These are phyloP conservation scores for Gasterosteus aculeatus DNA, from an alignment of 2,113 vertebrate species.

Conservation along the genomic window DNA sequence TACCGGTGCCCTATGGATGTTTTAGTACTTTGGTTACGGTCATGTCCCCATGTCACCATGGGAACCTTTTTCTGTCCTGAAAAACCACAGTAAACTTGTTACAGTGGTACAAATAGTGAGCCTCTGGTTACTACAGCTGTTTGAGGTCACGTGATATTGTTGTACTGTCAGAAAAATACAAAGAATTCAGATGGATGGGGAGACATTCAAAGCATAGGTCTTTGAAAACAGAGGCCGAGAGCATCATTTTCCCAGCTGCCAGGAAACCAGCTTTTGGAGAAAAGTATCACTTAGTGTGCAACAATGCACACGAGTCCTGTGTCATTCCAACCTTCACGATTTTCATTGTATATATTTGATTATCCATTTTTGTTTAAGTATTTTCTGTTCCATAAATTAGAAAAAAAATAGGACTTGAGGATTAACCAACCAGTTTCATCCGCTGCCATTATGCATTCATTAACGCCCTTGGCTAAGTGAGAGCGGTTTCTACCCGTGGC, in stretches of 20 bases:
- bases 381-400: not conserved
- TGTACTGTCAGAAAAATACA: not conserved
- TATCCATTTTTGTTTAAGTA: not conserved
- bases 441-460: constrained; percentile 46
- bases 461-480: constrained; percentile 36
- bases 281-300: not conserved
- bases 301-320: not conserved
- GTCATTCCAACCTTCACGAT: not conserved
- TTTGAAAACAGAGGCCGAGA: not conserved
- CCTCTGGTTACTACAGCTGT: not conserved
- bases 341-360: not conserved
- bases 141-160: not conserved
- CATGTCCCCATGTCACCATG: not conserved
- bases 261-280: not conserved
- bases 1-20: not conserved
- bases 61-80: not conserved
- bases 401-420: not conserved
- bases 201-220: not conserved
- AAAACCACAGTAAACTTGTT: not conserved
- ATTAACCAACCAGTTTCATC: constrained; percentile 4
- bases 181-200: not conserved
- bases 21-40: not conserved
- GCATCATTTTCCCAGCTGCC: not conserved
- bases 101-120: not conserved
- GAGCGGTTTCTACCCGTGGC: constrained; percentile 40